Conservation (phyloP, 2,113 vertebrate species). For the Tympanuchus pallidicinctus region DNA sequence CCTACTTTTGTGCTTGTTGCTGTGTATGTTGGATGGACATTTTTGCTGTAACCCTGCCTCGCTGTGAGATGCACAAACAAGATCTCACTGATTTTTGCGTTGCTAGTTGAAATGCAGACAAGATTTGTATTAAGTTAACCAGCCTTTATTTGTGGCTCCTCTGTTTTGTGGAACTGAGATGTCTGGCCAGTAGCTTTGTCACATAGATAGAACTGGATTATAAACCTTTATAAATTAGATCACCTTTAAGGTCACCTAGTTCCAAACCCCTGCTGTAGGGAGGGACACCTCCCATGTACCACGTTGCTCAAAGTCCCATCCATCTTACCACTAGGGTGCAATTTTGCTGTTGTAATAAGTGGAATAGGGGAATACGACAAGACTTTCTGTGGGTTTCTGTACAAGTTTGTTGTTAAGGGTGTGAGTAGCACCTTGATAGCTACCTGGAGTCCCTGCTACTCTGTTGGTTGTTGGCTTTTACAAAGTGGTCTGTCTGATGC, state of each 20-base stretch:
- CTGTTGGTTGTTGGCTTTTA: background rate
- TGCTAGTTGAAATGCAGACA: background rate
- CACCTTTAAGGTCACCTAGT: too few relatives aligned
- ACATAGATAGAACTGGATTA: background rate
- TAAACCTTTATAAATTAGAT: background rate
- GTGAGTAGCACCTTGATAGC: background rate
- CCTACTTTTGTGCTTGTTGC: background rate
- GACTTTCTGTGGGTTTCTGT: background rate
- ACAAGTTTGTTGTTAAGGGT: background rate
- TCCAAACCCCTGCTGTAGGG: too few relatives aligned
- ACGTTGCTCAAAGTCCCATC: background rate
- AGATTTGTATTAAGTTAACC: background rate
- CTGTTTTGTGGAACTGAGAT: background rate
- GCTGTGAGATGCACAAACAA: background rate
- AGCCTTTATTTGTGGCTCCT: background rate
- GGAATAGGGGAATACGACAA: background rate
- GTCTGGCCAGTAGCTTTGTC: background rate
- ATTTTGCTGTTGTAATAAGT: background rate
- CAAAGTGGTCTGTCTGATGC: background rate
- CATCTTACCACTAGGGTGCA: background rate
- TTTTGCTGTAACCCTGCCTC: background rate
- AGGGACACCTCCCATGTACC: too few relatives aligned
- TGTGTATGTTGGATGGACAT: background rate
- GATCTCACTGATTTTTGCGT: background rate
- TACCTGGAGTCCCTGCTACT: background rate